Evolutionary conservation across 2,888 invertebrate genomes (phyloP), one percentile per base, ranked within the genome.

Genomic region (Alviniconcha strummeri): DNA sequence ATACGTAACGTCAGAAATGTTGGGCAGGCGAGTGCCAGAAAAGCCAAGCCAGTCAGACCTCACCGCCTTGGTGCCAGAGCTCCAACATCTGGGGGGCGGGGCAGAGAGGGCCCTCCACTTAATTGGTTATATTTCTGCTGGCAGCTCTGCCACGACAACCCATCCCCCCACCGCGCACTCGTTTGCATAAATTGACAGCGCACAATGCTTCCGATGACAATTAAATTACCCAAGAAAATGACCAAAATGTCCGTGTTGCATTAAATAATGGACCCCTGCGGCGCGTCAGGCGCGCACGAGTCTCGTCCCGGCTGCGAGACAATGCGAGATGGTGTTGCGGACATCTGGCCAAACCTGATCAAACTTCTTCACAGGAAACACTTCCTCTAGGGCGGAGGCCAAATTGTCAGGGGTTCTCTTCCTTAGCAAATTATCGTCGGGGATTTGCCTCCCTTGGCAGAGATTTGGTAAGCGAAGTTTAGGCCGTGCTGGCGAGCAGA

Each of bases 221-320:
- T 85, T 85, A 83, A 85, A 85, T 85, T 85, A 85, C 81, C 85
- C 78, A 78, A 57, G 78, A 85, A 83, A 85, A 83, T 83, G 81
- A 83, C 85, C 78, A 78, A 83, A 83, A 56, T 82, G 82, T 77
- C 82, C 82, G 60, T 69, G 82, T 77, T 77, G 82, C 82, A 82
- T 82, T 82, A 82, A 82, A 82, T 82, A 82, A 77, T 82, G 67
- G 82, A 77, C 82, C 77, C 82, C 82, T 75, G 77, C 82, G n/a
- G 82, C 77, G 82, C 64, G 11, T 72, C 76, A 57, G 82, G 69
- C 56, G 55, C 19, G 69, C 69, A 69, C 57, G 56, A 69, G 77
- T 76, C 77, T 71, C 82, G 77, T 67, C 56, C 36, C 67, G 76
- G 82, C 55, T 54, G 7, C 17, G 69, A 75, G 82, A 77, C 82